Conservation (phyloP, 2,888 invertebrate genomes). For the Orthosia gracilis region DNA sequence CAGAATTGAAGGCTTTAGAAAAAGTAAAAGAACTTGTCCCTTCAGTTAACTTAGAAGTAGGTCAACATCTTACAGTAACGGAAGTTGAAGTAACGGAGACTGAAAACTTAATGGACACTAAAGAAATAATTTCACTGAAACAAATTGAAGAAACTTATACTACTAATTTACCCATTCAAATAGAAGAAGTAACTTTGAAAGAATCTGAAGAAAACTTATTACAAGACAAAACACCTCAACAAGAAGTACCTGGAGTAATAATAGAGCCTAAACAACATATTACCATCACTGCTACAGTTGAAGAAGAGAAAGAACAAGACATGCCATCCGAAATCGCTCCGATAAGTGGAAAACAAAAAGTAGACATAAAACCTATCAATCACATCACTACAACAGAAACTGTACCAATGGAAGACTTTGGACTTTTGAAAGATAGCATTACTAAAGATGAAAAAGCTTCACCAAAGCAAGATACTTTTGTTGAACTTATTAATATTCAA, state of each 20-base stretch:
- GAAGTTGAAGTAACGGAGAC: slow-evolving; percentile 88
- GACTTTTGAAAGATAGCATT: slow-evolving; percentile 65
- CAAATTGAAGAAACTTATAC: slow-evolving; percentile 70
- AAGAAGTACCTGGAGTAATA: slow-evolving; percentile 68
- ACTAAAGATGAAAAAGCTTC: slow-evolving; percentile 75
- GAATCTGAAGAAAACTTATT: slow-evolving; percentile 72
- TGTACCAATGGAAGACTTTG: slow-evolving; percentile 75
- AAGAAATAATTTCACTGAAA: slow-evolving; percentile 55
- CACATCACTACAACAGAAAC: slow-evolving; percentile 82
- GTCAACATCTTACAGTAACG: slow-evolving; percentile 88
- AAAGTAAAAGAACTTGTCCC: slow-evolving; percentile 65
- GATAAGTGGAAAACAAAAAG: slow-evolving; percentile 67
- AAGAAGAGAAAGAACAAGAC: slow-evolving; percentile 78
- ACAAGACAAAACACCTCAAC: slow-evolving; percentile 60
- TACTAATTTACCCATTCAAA: slow-evolving; percentile 75
- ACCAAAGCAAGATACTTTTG: slow-evolving; percentile 67
- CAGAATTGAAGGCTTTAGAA: slow-evolving; percentile 66
- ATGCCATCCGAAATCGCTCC: slow-evolving; percentile 65
- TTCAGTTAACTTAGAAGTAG: slow-evolving; percentile 73
- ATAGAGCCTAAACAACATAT: slow-evolving; percentile 79
- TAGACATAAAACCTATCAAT: slow-evolving; percentile 74
- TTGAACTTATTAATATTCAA: slow-evolving; percentile 75
- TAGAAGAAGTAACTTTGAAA: slow-evolving; percentile 74
- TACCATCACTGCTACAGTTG: slow-evolving; percentile 75
- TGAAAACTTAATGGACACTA: slow-evolving; percentile 75